phyloP scores from a whole-genome alignment of 2,888 invertebrate genomes.

The Tethea ocularis region DNA sequence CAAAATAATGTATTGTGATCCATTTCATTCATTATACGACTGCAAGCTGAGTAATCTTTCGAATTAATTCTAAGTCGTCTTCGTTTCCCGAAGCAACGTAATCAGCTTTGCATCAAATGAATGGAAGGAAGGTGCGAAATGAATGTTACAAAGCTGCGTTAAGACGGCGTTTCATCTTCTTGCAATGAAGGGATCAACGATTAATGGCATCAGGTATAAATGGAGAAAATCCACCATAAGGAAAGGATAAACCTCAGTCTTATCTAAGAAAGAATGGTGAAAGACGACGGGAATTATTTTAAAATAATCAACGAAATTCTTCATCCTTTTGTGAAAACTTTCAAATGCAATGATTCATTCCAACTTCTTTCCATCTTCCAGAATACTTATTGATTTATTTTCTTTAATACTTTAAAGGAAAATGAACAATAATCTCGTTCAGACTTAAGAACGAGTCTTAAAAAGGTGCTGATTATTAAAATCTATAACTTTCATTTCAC shows the following conservation, averaged over 20 bases:
- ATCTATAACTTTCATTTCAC: no score
- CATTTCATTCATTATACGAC: neutral
- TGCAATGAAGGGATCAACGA: constrained; percentile 5
- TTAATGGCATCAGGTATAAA: constrained; percentile 5
- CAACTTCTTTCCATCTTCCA: no score
- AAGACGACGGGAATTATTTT: neutral
- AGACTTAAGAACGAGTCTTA: no score
- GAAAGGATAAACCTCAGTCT: constrained; percentile 5
- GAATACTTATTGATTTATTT: no score
- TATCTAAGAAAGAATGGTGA: neutral
- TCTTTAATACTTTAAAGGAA: no score
- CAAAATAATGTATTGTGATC: neutral
- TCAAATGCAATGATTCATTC: no score
- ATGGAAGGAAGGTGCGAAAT: constrained; percentile 1
- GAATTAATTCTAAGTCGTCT: constrained; percentile 7
- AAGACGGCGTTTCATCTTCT: neutral
- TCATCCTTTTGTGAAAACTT: neutral
- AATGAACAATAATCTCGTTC: no score
- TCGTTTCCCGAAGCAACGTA: neutral
- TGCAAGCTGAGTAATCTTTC: neutral
- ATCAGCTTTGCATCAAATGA: constrained; percentile 9
- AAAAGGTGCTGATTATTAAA: no score
- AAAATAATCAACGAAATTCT: neutral
- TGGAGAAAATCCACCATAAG: constrained; percentile 3
- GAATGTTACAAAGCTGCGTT: constrained; percentile 6